Base-by-base conservation (phyloP, 2,797 vertebrate genomes). In the Notamacropus eugenii region DNA sequence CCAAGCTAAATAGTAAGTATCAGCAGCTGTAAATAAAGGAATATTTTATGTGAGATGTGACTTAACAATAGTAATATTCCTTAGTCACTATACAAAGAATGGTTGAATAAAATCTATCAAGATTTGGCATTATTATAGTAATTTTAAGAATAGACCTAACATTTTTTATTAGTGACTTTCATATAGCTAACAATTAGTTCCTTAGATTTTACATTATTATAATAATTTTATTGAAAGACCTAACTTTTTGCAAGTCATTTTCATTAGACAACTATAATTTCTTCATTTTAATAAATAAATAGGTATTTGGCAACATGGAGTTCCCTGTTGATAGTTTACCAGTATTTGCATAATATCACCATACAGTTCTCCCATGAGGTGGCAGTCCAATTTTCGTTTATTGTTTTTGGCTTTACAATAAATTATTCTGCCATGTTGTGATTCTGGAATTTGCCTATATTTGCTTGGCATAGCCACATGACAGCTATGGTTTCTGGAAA, bases 281-380 rank as follows among this genome's bases (percentile, higher is more conserved):
- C 52, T 94, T 55, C 90, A 62, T 92, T 55, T 74, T 2, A 74
- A 22, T 90, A 95, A 94, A 40, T 90, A 95, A 90, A 95, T 95
- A 96, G 90, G 57, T 94, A 57, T 27, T 98, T 97, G 95, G 91
- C 56, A 56, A 96, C 34, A 92, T 95, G 56, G 14, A 97, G 55
- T 62, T 54, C 92, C 16, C 90, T 95, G 91, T 46, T 93, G 62
- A 95, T 95, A 93, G 96, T 96, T 97, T 58, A 94, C 95, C 97
- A 93, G 46, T 96, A 93, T 96, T 96, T 97, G 54, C 62, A 93
- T 93, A 94, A 94, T 93, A 57, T 91, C 67, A 40, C 90, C 31
- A 91, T 46, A 91, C 94, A 82, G 82, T 94, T 97, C 56, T 97
- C 50, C 55, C 91, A 91, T 91, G 90, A 58, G 59, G 54, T 90